These are phyloP conservation scores for Andrena praecox DNA, from an alignment of 2,888 invertebrate genomes.

Conservation along the genomic window DNA sequence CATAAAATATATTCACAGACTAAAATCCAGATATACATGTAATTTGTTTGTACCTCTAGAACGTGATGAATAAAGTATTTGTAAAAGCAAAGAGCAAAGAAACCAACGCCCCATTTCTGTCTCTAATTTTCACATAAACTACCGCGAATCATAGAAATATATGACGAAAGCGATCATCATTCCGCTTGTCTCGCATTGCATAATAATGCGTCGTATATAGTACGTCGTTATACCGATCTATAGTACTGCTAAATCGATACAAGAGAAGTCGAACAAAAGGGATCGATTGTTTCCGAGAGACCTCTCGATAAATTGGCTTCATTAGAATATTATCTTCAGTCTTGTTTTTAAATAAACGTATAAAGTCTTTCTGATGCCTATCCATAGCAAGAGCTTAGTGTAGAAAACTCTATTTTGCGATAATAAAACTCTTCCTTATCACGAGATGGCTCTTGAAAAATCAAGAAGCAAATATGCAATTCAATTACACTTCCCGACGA, in stretches of 20 bases:
- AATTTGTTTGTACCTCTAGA: slow-evolving; percentile 41
- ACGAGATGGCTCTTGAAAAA: slow-evolving; percentile 52
- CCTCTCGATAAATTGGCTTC: slow-evolving; percentile 69
- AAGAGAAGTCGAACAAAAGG: slow-evolving; percentile 64
- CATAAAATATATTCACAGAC: slow-evolving; percentile 48
- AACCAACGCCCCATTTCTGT: slow-evolving; percentile 34
- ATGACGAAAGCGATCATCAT: slow-evolving; percentile 58
- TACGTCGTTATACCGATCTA: slow-evolving; percentile 57
- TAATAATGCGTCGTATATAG: slow-evolving; percentile 55
- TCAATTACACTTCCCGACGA: slow-evolving; percentile 56
- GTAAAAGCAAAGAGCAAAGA: slow-evolving; percentile 50
- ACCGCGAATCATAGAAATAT: slow-evolving; percentile 57
- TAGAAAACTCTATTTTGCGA: slow-evolving; percentile 59
- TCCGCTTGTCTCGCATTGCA: slow-evolving; percentile 47
- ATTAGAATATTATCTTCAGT: slow-evolving; percentile 77
- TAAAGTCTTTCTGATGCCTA: slow-evolving; percentile 79
- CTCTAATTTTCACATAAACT: slow-evolving; percentile 47
- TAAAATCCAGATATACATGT: slow-evolving; percentile 48
- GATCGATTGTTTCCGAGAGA: slow-evolving; percentile 60
- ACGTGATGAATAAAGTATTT: slow-evolving; percentile 57
- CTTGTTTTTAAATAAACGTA: slow-evolving; percentile 80
- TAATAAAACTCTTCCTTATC: slow-evolving; percentile 56
- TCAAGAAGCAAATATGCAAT: slow-evolving; percentile 61
- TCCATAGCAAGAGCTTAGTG: slow-evolving; percentile 78
- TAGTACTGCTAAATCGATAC: slow-evolving; percentile 61